These are phyloP conservation scores for Tylochromis polylepis DNA, from an alignment of 2,113 vertebrate genomes.

Conservation along the genomic window DNA sequence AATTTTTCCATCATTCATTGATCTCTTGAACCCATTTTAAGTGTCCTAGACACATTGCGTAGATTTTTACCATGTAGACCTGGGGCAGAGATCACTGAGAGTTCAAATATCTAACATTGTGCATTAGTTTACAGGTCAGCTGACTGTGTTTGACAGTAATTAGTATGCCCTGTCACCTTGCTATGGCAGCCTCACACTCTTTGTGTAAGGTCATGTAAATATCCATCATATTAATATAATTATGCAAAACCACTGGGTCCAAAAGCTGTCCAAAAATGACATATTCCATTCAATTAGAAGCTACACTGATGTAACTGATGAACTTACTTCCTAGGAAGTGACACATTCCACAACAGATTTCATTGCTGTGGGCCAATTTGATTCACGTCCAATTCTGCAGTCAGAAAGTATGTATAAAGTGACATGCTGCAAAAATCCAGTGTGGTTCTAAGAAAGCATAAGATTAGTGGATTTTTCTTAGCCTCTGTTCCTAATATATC, in stretches of 20 bases:
- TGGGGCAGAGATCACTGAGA: neutral
- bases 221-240: conserved; percentile 66
- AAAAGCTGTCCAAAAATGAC: conserved; percentile 54
- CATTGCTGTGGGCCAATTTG: conserved; percentile 53
- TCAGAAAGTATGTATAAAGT: conserved; percentile 18
- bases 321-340: conserved; percentile 43
- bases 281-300: conserved; percentile 62
- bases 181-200: conserved; percentile 31
- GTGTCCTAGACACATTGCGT: neutral
- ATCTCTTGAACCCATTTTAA: conserved; percentile 12
- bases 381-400: conserved; percentile 50
- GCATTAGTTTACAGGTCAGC: conserved; percentile 30
- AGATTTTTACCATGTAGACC: neutral
- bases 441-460: conserved; percentile 20
- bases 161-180: conserved; percentile 33
- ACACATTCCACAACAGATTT: conserved; percentile 55
- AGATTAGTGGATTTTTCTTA: conserved; percentile 38
- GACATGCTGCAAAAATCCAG: conserved; percentile 21
- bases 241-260: conserved; percentile 56
- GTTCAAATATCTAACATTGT: conserved; percentile 32
- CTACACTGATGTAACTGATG: conserved; percentile 41
- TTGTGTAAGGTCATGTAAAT: conserved; percentile 61
- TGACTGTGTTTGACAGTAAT: conserved; percentile 62
- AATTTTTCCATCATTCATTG: neutral
- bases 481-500: conserved; percentile 55